Evolutionary conservation across 2,113 vertebrate genomes (phyloP).

Genomic region (Arothron firmamentum): DNA sequence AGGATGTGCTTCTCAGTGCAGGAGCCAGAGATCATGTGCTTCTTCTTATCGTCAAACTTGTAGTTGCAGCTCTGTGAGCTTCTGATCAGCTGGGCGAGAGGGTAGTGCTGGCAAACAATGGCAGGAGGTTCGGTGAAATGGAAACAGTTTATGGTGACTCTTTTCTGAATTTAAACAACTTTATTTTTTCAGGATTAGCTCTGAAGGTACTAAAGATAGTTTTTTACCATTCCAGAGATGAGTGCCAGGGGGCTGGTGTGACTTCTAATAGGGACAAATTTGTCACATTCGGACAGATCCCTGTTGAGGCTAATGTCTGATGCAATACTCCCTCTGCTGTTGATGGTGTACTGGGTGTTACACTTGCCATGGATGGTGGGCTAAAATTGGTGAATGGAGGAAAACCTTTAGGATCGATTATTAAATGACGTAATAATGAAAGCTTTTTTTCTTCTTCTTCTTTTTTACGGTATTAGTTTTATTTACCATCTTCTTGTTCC

Average conservation of each 20-base stretch:
- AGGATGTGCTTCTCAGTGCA: slow-evolving; percentile 88
- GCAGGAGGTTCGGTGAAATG: not conserved
- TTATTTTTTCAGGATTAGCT: no score
- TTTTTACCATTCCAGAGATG: slow-evolving; percentile 81
- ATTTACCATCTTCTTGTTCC: slow-evolving; percentile 69
- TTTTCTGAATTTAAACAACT: not conserved
- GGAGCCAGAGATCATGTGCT: slow-evolving; percentile 79
- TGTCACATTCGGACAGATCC: slow-evolving; percentile 81
- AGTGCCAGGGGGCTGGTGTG: slow-evolving; percentile 86
- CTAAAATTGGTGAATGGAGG: slow-evolving; percentile 58
- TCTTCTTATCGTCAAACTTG: slow-evolving; percentile 81
- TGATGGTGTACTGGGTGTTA: slow-evolving; percentile 75
- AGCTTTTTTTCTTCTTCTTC: not conserved
- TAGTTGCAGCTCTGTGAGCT: slow-evolving; percentile 90
- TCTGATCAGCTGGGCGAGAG: slow-evolving; percentile 78
- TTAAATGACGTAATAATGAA: not conserved
- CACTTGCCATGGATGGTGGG: slow-evolving; percentile 89
- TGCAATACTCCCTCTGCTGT: slow-evolving; percentile 73
- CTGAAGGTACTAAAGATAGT: no score
- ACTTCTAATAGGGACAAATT: slow-evolving; percentile 78
- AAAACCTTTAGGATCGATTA: not conserved
- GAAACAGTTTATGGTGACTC: not conserved
- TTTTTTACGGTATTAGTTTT: not conserved
- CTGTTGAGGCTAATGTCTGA: slow-evolving; percentile 81
- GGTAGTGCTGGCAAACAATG: slow-evolving; percentile 68